Base-by-base conservation (phyloP, 1,140 invertebrate species). In the Stegodyphus mimosarum region DNA sequence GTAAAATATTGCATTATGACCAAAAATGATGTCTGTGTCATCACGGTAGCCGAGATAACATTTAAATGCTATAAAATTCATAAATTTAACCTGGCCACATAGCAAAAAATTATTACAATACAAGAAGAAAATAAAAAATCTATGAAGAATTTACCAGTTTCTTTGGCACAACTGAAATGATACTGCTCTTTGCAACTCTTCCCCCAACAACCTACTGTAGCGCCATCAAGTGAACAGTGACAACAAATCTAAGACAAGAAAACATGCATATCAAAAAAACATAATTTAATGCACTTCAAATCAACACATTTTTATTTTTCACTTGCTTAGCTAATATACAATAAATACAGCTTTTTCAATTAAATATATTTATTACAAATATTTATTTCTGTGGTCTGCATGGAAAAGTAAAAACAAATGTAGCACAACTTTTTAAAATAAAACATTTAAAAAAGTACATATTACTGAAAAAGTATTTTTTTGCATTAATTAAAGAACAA, bases 151-250 rank as follows among this genome's bases (percentile, higher is more conserved):
- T 63, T 88, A 91, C 91, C 90, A 89, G 88, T 89, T 87, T 91
- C 90, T 66, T 90, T 88, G 85, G 91, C 91, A 90, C 92, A 92
- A 18, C 88, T 83, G 87, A 89, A 91, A 87, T 92, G 92, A 86
- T 89, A 91, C 86, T 90, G 91, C 87, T 90, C 89, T 60, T 88
- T 88, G 87, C 92, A 92, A 55, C 91, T 90, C 89, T 92, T 92
- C 63, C 90, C 88, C 74, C 91, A 88, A 88, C 92, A 92, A n/a
- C 91, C 91, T 69, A 92, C 86, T 87, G 90, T 91, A 55, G 92
- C 92, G 87, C 92, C 92, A 74, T 87, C 87, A 81, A 90, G 88
- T 83, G 89, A 88, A 88, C 91, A 92, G n/a, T 86, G 83, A 70
- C 89, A 89, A 89, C 91, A 92, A 52, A 88, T 87, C 91, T 92